These are phyloP conservation scores for Sterrhoptilus dennistouni DNA, from an alignment of 2,113 vertebrate genomes.

Conservation along the genomic window DNA sequence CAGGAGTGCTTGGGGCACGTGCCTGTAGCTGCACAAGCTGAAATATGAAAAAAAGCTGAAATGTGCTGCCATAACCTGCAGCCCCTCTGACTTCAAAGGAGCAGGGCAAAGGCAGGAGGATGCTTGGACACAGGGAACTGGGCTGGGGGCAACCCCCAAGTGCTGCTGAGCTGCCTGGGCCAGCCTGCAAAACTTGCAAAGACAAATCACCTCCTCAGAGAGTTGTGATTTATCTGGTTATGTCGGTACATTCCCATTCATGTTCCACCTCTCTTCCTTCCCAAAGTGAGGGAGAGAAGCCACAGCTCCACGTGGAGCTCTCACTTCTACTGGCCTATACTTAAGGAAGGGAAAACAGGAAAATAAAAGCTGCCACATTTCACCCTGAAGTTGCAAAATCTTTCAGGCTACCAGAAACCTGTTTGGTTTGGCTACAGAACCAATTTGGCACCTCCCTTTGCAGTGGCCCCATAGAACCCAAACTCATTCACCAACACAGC, in stretches of 20 bases:
- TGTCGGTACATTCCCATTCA: not conserved
- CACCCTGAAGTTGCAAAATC: not conserved
- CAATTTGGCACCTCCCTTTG: not conserved
- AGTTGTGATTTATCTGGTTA: not conserved
- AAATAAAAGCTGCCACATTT: not conserved
- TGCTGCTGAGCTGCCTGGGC: not conserved
- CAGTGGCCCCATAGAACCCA: not conserved
- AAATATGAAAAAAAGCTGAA: not conserved
- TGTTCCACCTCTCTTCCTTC: not conserved
- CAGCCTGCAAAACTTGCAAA: not conserved
- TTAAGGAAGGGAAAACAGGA: not conserved
- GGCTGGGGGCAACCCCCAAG: not conserved
- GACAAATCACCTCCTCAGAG: not conserved
- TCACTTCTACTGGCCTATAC: not conserved
- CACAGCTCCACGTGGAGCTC: not conserved
- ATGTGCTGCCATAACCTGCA: not conserved
- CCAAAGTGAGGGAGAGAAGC: rapidly evolving
- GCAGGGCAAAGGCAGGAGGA: not conserved
- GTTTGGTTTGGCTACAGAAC: not conserved
- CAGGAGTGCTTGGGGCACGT: not conserved
- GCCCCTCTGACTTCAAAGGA: not conserved
- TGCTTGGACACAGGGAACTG: not conserved
- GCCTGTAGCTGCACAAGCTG: not conserved
- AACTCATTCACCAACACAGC: not conserved
- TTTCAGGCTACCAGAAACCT: not conserved